Percentiles rank a stretch among this genome's conserved stretches.
Evolutionary conservation across 1,140 invertebrate genomes (phyloP).

Genomic region (Drosophila melanica): DNA sequence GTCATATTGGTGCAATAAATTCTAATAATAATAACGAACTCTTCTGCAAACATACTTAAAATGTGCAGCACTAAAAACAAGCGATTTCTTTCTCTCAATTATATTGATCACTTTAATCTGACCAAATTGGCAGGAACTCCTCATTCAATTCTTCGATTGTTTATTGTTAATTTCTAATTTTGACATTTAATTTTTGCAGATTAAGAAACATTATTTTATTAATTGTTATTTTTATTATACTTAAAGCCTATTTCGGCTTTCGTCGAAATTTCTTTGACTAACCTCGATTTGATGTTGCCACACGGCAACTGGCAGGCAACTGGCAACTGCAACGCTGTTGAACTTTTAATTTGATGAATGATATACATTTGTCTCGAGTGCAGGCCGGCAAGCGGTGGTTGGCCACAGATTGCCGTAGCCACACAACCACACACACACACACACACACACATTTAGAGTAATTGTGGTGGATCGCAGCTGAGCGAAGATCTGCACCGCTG

Average conservation of each 20-base stretch:
- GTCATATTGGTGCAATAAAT: too few species aligned
- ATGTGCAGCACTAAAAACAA: too few species aligned
- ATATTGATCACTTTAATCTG: too few species aligned
- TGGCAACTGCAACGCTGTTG: conserved; percentile 70
- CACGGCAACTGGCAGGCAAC: conserved; percentile 67
- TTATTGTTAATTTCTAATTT: too few species aligned
- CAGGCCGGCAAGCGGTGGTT: conserved; percentile 41
- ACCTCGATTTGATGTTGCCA: conserved; percentile 57
- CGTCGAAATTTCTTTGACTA: conserved; percentile 18
- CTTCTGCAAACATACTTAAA: too few species aligned
- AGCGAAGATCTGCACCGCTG: conserved; percentile 51
- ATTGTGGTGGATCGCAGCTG: conserved; percentile 71
- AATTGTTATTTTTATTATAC: neutral
- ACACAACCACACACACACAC: conserved; percentile 12
- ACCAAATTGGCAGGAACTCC: too few species aligned
- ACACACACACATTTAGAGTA: conserved; percentile 43
- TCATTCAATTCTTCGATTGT: too few species aligned
- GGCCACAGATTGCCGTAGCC: conserved; percentile 43
- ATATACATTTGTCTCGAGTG: conserved; percentile 82
- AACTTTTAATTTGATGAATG: conserved; percentile 83
- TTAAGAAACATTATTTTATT: neutral
- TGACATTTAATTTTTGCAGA: too few species aligned
- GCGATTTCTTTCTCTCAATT: too few species aligned
- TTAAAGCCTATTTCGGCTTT: neutral
- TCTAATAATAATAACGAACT: too few species aligned